phyloP scores from a whole-genome alignment of 2,113 vertebrate genomes.

The Platycercus adscitus region DNA sequence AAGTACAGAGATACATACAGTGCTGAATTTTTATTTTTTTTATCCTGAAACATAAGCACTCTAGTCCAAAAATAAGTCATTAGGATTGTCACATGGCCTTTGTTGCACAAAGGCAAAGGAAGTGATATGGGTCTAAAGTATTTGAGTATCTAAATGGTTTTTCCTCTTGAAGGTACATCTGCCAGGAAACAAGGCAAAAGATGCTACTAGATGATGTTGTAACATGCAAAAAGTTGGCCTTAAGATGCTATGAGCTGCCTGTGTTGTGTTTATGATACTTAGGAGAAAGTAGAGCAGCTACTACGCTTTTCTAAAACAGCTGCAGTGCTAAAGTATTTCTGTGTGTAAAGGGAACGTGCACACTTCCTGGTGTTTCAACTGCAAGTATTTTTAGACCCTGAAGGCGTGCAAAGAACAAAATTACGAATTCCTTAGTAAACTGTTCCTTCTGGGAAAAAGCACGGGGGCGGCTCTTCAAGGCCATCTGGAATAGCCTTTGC shows the following conservation, averaged over 20 bases:
- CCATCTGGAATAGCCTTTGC: background rate
- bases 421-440: background rate
- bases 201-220: background rate
- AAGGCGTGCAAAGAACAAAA: background rate
- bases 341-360: background rate
- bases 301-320: background rate
- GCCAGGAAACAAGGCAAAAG: background rate
- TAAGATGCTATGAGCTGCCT: background rate
- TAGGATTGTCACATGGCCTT: background rate
- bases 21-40: background rate
- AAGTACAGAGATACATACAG: background rate
- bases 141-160: background rate
- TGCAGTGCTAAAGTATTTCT: background rate
- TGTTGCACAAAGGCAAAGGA: background rate
- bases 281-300: background rate
- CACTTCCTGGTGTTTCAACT: background rate
- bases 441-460: background rate
- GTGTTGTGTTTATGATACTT: background rate
- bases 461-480: background rate
- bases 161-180: background rate
- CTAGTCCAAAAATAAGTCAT: background rate
- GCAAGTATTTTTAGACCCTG: background rate
- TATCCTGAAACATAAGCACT: background rate
- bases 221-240: background rate
- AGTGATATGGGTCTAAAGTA: background rate